A percentile compares a stretch with the other conserved stretches of the same genome.
Conservation (phyloP, 2,113 vertebrate genomes). For the Notarius quadriscutis region DNA sequence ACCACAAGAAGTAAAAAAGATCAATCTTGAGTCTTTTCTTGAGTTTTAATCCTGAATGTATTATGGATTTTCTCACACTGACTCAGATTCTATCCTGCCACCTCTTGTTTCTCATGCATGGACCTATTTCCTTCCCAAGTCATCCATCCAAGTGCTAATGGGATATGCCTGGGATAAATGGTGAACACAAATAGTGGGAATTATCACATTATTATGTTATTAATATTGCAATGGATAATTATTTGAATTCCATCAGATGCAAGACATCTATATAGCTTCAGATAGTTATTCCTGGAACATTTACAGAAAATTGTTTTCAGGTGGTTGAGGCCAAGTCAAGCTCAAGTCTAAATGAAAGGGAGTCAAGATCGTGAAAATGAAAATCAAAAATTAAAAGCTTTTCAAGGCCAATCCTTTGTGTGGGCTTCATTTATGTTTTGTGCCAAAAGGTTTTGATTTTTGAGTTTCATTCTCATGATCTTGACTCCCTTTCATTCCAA, state of each 20-base stretch:
- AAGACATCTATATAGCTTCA: background rate
- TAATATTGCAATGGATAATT: background rate
- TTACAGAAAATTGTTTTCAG: background rate
- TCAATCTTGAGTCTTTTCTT: background rate
- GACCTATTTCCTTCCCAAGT: background rate
- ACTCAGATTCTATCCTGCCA: background rate
- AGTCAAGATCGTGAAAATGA: background rate
- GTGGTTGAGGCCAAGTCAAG: background rate
- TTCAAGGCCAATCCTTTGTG: no score
- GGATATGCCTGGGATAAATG: background rate
- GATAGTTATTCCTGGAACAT: background rate
- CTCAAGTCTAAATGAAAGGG: background rate
- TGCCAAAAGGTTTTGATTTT: no score
- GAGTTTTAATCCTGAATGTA: background rate
- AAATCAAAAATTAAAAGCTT: background rate
- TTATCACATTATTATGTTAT: background rate
- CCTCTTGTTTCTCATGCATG: background rate
- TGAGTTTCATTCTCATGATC: no score
- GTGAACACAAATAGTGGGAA: background rate
- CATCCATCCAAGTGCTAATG: background rate
- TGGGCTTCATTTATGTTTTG: background rate
- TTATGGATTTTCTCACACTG: background rate
- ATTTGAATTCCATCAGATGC: background rate
- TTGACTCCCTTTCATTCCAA: no score
- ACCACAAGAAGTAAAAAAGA: background rate